phyloP scores from a whole-genome alignment of 2,113 vertebrate genomes.

The Semicossyphus pulcher region DNA sequence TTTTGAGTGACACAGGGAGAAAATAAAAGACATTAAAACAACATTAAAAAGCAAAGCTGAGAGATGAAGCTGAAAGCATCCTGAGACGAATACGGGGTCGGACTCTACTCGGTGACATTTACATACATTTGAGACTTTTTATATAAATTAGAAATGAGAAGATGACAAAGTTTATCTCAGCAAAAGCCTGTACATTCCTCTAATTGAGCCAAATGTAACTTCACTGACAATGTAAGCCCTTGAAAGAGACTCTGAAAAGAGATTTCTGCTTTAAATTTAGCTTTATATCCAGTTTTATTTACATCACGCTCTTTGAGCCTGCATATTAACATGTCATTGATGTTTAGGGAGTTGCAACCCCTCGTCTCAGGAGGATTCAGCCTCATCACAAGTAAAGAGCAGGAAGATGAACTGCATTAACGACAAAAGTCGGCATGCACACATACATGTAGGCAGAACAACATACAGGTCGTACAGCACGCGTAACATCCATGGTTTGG shows the following conservation, averaged over 20 bases:
- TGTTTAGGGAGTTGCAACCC: no score
- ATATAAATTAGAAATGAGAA: not conserved
- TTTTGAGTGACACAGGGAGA: not conserved
- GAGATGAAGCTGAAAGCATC: slow-evolving; percentile 7
- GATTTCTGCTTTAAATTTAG: no score
- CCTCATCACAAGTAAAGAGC: not conserved
- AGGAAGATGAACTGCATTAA: not conserved
- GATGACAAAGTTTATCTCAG: not conserved
- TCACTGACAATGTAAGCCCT: no score
- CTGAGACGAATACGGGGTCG: not conserved
- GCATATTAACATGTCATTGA: not conserved
- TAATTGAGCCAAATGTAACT: no score
- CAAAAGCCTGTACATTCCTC: not conserved
- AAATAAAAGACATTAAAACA: not conserved
- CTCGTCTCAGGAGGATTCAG: slow-evolving; percentile 6
- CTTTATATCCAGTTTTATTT: no score
- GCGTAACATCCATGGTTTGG: no score
- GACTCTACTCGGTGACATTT: not conserved
- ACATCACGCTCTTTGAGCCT: no score
- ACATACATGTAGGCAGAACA: not conserved
- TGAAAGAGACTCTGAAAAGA: no score
- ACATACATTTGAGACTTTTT: not conserved
- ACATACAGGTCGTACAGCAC: no score
- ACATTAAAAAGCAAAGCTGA: not conserved
- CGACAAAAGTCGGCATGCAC: slow-evolving; percentile 16